Evolutionary conservation across 37 sponge, comb jelly and placozoan genomes (phyloP), one percentile per base, ranked within the genome.

Genomic region (Beroe forskalii): DNA sequence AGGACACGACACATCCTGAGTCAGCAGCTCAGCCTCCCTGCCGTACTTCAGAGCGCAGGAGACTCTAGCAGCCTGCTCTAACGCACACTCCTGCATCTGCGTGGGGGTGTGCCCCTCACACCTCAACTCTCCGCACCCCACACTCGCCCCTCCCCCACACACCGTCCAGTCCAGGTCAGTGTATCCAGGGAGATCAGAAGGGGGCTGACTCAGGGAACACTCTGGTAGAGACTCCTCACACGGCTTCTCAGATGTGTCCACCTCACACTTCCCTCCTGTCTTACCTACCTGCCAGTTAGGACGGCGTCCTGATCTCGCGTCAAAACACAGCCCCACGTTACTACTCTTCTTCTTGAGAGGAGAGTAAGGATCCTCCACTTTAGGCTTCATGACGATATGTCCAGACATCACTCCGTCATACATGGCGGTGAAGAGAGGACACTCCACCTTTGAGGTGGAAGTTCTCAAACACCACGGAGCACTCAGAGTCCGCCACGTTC

Each of bases 371-470:
- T 72, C 75, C 40, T 3, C 40, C 30, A 22, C 40, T 20, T 36
- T 39, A 2, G 0, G 2, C 39, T 72, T 72, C 4, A 72, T 4
- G 23, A 17, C 19, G 37, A 72, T 72, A 37, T 72, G 75, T 3
- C 75, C 75, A 4, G 75, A 33, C 75, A 72, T 72, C 39, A 72
- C 35, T 1, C 75, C 75, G 75, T 72, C 75, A 20, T 72, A 72
- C 8, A 30, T 6, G 30, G 75, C 75, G 39, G 14, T 4, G 39
- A 72, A 72, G 40, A 19, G 40, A 20, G 75, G 75, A 30, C 75
- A 72, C 22, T 72, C 75, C 36, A 72, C 75, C 8, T 38, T n/a
- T 27, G 9, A 37, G 12, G 40, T 72, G 75, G 6, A 3, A 14
- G 14, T 72, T 19, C 14, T 27, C 9, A 20, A 72, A 72, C 35